Conservation (phyloP, 2,888 invertebrate species). For the Nowickia ferox region DNA sequence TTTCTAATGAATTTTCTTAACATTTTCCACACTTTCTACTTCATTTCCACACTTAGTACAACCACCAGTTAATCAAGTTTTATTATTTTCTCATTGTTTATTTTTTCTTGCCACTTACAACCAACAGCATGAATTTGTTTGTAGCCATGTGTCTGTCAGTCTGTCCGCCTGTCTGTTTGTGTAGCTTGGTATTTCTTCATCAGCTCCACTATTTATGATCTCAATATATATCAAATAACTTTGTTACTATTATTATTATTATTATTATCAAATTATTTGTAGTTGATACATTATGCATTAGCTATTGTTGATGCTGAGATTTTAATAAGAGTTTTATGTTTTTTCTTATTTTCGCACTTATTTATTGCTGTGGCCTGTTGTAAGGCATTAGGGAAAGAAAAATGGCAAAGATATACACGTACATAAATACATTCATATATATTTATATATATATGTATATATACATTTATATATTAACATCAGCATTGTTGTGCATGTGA, state of each 20-base stretch:
- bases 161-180: conserved; percentile 3
- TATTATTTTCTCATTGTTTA: conserved; percentile 12
- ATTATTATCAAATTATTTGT: conserved; percentile 60
- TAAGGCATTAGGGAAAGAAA: conserved; percentile 40
- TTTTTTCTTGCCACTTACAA: conserved; percentile 16
- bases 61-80: conserved; percentile 65
- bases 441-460: neutral
- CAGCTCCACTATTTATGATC: conserved; percentile 36
- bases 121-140: neutral
- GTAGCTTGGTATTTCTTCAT: conserved; percentile 1
- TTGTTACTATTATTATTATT: conserved; percentile 51
- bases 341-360: conserved; percentile 2
- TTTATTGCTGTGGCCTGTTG: neutral
- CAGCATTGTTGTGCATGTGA: conserved; percentile 64
- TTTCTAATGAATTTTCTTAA: conserved; percentile 27
- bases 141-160: neutral
- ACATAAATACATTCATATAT: no score
- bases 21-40: conserved; percentile 71
- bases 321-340: conserved; percentile 38
- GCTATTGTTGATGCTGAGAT: conserved; percentile 38
- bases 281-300: conserved; percentile 64
- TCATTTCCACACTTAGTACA: conserved; percentile 38
- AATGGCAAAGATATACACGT: neutral
- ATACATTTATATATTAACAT: conserved; percentile 33
- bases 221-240: conserved; percentile 65